Evolutionary conservation across 2,113 vertebrate species (phyloP).

Genomic region (Felis chaus): DNA sequence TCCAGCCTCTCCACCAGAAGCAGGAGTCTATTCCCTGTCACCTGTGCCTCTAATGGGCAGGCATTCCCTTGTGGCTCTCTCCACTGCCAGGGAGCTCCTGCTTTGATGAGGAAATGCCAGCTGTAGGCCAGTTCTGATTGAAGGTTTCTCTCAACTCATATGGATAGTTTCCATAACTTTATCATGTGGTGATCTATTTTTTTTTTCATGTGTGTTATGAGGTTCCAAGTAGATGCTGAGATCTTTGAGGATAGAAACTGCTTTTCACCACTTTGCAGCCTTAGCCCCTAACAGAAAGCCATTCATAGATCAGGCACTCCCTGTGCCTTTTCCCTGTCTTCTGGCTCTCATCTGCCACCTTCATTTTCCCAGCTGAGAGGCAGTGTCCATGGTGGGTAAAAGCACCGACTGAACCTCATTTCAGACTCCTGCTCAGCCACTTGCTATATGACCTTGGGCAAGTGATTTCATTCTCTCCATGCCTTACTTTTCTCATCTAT

Average conservation of each 20-base stretch:
- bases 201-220: neutral
- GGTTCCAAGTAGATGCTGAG: neutral
- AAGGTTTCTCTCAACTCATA: neutral
- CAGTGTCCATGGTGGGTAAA: neutral
- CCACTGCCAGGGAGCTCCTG: neutral
- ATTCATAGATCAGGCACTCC: neutral
- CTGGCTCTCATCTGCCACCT: neutral
- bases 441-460: neutral
- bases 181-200: neutral
- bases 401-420: neutral
- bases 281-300: neutral
- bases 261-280: neutral
- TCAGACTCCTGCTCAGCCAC: neutral
- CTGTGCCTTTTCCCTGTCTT: neutral
- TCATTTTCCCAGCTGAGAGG: neutral
- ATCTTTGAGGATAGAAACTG: neutral
- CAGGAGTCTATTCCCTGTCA: neutral
- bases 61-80: neutral
- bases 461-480: neutral
- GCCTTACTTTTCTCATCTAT: neutral
- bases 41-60: neutral
- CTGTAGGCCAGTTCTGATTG: neutral
- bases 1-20: neutral
- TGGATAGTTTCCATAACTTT: neutral
- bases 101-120: neutral